Base-by-base conservation (phyloP, 1,140 invertebrate species). In the Drosophila teissieri region DNA sequence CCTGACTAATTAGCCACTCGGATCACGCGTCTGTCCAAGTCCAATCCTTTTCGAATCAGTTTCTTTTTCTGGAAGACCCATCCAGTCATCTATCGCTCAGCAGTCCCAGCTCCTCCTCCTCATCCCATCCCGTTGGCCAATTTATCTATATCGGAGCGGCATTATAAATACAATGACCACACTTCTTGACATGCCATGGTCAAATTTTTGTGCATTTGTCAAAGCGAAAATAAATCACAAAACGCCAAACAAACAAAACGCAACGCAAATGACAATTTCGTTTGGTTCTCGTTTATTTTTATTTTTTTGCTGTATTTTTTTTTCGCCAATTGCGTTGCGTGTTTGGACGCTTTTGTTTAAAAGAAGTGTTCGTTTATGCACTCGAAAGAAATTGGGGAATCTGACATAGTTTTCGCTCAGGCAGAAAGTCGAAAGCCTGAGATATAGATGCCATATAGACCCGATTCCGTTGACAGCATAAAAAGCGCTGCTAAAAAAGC, bases 191-290 rank as follows among this genome's bases (percentile, higher is more conserved):
- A 88, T 89, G 72, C 84, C 83, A 88, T 89, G 83, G 83, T 88
- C 83, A 88, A 83, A 88, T 89, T 83, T 89, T 83, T 88, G 83
- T 86, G 83, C 83, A 88, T 88, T 88, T 88, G 83, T 89, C 83
- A 89, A 89, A 88, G 67, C 60, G 76, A 77, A 86, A 89, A 89
- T 88, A 88, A 88, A 88, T 88, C 84, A 88, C 80, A 88, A 77
- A 89, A 88, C 78, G 72, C 24, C 72, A 80, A 80, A 81, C 65
- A 76, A 80, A 73, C 68, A 77, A 74, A 51, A 67, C 76, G 64
- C 65, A 76, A 61, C 55, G 55, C 51, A 78, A 76, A 75, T 75
- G 79, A 86, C 83, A 86, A 88, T 80, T 84, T 82, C 70, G 36
- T 53, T 52, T 36, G 49, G 15, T 39, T 8, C 7, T 31, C 27